Evolutionary conservation across 2,888 invertebrate genomes (phyloP).

Genomic region (Onthophagus sagittarius): DNA sequence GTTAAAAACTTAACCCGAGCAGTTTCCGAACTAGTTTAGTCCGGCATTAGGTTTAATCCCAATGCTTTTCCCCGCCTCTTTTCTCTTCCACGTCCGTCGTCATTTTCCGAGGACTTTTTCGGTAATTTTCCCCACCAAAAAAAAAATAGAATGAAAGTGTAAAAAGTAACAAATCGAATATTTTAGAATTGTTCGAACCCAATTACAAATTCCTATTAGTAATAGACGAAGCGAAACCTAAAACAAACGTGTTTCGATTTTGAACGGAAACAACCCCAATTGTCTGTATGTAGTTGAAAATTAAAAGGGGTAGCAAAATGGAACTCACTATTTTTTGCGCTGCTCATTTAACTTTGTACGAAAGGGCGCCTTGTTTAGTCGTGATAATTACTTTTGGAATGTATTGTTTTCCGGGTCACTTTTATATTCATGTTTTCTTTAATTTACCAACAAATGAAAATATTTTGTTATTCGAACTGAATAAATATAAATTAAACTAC

Average conservation of each 20-base stretch:
- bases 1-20: conserved; percentile 10
- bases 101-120: background rate
- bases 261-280: background rate
- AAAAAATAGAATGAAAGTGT: no score
- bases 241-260: background rate
- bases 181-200: background rate
- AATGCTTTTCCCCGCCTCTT: background rate
- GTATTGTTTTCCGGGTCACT: background rate
- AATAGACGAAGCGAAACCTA: background rate
- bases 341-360: background rate
- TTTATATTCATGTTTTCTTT: background rate
- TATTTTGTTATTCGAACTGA: no score
- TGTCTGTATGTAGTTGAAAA: background rate
- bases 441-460: background rate
- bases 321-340: background rate
- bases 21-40: conserved; percentile 11
- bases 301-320: background rate
- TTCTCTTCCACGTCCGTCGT: background rate
- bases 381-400: background rate
- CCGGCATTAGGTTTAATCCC: conserved; percentile 6
- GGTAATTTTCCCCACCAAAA: background rate
- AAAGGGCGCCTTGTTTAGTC: background rate
- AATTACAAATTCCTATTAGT: background rate
- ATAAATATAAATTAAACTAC: no score
- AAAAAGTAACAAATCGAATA: no score